Conservation (phyloP, 2,113 vertebrate genomes). For the Glareola pratincola region DNA sequence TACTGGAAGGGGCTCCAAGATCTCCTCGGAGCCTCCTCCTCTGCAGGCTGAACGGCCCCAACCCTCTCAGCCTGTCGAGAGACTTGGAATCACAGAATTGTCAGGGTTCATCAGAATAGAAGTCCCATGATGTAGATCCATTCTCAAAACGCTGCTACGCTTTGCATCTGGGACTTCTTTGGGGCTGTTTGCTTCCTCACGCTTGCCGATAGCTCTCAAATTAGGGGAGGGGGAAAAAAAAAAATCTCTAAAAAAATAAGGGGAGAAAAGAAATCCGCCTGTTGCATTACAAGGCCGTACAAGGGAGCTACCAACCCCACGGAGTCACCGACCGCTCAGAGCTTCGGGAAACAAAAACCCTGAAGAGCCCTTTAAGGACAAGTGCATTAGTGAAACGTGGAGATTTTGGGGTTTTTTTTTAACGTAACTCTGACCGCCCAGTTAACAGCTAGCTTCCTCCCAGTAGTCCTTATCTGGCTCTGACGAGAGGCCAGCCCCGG, state of each 20-base stretch:
- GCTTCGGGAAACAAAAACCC: background rate
- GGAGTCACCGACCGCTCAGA: background rate
- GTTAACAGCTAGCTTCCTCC: background rate
- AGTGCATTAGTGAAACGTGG: background rate
- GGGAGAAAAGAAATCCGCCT: background rate
- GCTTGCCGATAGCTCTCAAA: background rate
- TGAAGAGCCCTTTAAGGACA: background rate
- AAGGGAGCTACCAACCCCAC: background rate
- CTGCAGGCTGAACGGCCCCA: no score
- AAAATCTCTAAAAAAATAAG: background rate
- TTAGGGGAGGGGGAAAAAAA: rapidly evolving
- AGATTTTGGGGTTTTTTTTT: background rate
- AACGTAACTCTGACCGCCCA: background rate
- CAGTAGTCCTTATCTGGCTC: background rate
- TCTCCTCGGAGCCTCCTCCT: no score
- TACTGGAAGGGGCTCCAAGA: no score
- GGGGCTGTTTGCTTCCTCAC: background rate
- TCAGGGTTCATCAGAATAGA: rapidly evolving
- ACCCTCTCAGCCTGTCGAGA: no score
- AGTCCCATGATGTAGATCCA: background rate
- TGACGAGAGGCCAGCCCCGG: background rate
- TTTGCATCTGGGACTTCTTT: background rate
- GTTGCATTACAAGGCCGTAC: rapidly evolving
- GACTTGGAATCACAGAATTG: no score
- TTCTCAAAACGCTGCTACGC: background rate